Base-by-base conservation (phyloP, 2,797 vertebrate genomes). In the Streptopelia turtur region DNA sequence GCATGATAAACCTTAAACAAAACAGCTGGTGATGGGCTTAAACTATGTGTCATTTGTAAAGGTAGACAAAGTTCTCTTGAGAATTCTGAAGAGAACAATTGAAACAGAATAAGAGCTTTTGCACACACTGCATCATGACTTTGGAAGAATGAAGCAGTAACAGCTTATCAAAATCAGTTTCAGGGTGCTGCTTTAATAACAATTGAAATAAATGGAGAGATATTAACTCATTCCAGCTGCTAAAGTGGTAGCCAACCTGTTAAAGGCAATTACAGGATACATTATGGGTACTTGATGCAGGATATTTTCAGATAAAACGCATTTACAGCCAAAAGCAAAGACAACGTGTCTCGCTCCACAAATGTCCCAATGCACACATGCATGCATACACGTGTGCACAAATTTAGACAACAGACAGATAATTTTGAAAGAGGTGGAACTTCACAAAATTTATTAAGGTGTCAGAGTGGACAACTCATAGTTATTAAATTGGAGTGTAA, bases 131-230 rank as follows among this genome's bases (percentile, higher is more conserved):
- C 30, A 50, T 82, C 35, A 33, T 79, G 39, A 45, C 52, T 92
- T 93, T 9, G 15, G 64, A 83, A 74, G 45, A 95, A 87, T 10
- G 24, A 89, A 90, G 8, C 3, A 35, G 22, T 27, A 59, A 50
- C 11, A 87, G 11, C 15, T 69, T 74, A 91, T 69, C 37, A 80
- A 65, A 72, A 91, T 74, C 70, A 70, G 80, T 88, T 85, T 89
- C 75, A 64, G 35, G 64, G 23, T 14, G 63, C 13, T 70, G 14
- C 5, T 86, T 92, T 83, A 83, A 68, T 50, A 60, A 39, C 21
- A 49, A 45, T 11, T 94, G 35, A 74, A 89, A 87, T 64, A 91
- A 93, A 68, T 64, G 6, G 10, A 31, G 23, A 75, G 16, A 75
- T 63, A 77, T 35, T 69, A 84, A 85, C 31, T 1, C 10, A 53